Percentiles rank a stretch among this genome's conserved stretches.
Evolutionary conservation across 2,113 vertebrate genomes (phyloP).

Genomic region (Prionailurus bengalensis): DNA sequence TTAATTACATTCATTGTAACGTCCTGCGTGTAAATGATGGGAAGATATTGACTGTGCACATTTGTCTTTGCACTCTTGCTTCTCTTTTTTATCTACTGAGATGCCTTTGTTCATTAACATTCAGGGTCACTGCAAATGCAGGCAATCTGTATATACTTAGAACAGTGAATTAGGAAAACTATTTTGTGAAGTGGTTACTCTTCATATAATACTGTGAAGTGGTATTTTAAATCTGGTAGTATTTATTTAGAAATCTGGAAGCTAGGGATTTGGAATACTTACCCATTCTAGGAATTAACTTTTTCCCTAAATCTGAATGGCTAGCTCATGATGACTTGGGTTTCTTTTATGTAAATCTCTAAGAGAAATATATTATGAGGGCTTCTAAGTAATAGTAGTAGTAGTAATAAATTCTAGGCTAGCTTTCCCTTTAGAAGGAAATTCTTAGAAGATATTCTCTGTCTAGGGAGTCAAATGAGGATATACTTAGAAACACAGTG

Average conservation of each 20-base stretch:
- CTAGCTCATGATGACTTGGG: background rate
- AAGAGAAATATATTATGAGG: slow-evolving; percentile 29
- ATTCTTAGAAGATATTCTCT: slow-evolving; percentile 49
- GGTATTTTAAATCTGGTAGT: slow-evolving; percentile 18
- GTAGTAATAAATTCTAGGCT: background rate
- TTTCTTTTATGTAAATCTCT: slow-evolving; percentile 46
- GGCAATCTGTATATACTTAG: background rate
- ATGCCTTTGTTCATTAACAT: slow-evolving; percentile 12
- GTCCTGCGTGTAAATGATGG: background rate
- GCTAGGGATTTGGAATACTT: background rate
- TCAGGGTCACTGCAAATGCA: slow-evolving; percentile 15
- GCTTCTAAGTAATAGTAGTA: background rate
- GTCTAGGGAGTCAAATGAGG: background rate
- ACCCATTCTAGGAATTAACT: slow-evolving; percentile 18
- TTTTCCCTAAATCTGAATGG: slow-evolving; percentile 9
- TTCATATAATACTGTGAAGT: slow-evolving; percentile 18
- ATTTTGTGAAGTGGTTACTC: slow-evolving; percentile 1
- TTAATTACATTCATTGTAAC: background rate
- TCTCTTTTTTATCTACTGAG: background rate
- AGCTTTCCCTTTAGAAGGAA: background rate
- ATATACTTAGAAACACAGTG: background rate
- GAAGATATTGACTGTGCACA: background rate
- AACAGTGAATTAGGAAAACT: slow-evolving; percentile 40
- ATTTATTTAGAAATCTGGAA: slow-evolving; percentile 64
- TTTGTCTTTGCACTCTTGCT: slow-evolving; percentile 24